phyloP scores from a whole-genome alignment of 2,888 invertebrate genomes.

The Adelphocoris suturalis region DNA sequence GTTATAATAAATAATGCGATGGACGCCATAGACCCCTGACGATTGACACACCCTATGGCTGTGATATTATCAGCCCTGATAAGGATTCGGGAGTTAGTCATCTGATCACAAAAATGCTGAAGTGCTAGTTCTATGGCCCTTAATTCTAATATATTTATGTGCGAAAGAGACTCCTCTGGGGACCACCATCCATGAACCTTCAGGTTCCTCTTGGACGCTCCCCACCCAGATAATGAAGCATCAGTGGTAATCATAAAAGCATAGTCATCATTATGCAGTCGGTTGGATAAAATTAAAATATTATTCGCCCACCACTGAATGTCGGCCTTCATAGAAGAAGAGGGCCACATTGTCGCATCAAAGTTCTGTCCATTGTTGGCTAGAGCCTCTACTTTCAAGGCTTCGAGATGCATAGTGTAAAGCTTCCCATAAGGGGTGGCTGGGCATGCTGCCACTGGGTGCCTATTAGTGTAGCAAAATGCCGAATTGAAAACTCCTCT shows the following conservation, averaged over 20 bases:
- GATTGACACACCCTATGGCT: not conserved
- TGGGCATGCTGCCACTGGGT: not conserved
- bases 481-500: not conserved
- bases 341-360: not conserved
- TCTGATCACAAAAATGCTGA: not conserved
- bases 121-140: not conserved
- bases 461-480: no score
- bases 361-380: not conserved
- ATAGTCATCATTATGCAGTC: not conserved
- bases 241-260: not conserved
- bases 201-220: not conserved
- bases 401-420: not conserved
- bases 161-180: not conserved
- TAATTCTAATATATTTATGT: not conserved
- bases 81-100: not conserved
- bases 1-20: not conserved
- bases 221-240: constrained; percentile 2
- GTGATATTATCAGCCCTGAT: not conserved
- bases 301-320: not conserved
- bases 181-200: not conserved
- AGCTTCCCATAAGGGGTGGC: not conserved
- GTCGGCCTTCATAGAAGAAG: not conserved
- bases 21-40: not conserved
- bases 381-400: not conserved
- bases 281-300: not conserved